These are phyloP conservation scores for Herpailurus yagouaroundi DNA, from an alignment of 2,113 vertebrate species.

Conservation along the genomic window DNA sequence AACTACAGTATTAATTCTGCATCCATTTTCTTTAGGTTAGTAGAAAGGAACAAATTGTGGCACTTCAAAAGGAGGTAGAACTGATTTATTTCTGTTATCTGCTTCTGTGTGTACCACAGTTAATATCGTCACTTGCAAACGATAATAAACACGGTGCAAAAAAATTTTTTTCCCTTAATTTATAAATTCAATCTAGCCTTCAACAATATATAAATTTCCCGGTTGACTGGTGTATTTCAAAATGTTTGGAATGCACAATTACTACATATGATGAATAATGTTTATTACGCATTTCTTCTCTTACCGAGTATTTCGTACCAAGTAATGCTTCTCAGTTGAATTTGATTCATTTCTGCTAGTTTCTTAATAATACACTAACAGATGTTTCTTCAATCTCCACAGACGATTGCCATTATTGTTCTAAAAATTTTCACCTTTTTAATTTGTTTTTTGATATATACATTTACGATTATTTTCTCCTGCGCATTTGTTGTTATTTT, in stretches of 20 bases:
- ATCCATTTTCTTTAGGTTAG: not conserved
- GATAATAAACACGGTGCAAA: not conserved
- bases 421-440: not conserved
- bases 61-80: slow-evolving; percentile 9
- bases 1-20: not conserved
- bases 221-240: not conserved
- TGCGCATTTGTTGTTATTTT: not conserved
- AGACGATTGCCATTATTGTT: slow-evolving; percentile 36
- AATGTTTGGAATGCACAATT: slow-evolving; percentile 28
- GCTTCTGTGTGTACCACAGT: not conserved
- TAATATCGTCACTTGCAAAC: slow-evolving; percentile 22
- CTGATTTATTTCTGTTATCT: not conserved
- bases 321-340: slow-evolving; percentile 53
- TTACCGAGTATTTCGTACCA: slow-evolving; percentile 61
- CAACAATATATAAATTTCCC: slow-evolving; percentile 54
- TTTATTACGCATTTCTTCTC: slow-evolving; percentile 3
- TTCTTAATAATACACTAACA: slow-evolving; percentile 77
- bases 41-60: not conserved
- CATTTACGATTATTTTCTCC: not conserved
- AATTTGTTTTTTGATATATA: not conserved
- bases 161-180: not conserved
- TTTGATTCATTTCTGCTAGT: slow-evolving; percentile 54
- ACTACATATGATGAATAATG: slow-evolving; percentile 40
- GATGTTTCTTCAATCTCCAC: slow-evolving; percentile 65
- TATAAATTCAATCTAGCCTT: slow-evolving; percentile 20